A percentile compares a stretch with the other conserved stretches of the same genome.
Evolutionary conservation across 2,113 vertebrate genomes (phyloP).

Genomic region (Brachirus orientalis): DNA sequence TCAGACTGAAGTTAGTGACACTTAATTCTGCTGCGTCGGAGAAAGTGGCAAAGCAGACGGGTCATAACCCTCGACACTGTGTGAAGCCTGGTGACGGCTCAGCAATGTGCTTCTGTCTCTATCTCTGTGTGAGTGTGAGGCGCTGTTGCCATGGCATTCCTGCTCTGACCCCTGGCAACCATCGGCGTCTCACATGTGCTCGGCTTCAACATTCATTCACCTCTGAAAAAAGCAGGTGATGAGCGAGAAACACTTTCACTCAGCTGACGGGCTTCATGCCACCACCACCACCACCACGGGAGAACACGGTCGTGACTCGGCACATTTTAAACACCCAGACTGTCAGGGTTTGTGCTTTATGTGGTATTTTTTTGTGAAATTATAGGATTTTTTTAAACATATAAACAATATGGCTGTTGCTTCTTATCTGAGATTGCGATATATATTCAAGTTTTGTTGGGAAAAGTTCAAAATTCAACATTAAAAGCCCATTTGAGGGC

Average conservation of each 20-base stretch:
- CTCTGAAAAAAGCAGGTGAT: constrained; percentile 72
- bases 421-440: no score
- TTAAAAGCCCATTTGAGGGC: no score
- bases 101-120: constrained; percentile 28
- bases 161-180: constrained; percentile 45
- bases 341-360: no score
- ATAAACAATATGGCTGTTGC: no score
- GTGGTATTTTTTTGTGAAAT: no score
- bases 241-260: constrained; percentile 65
- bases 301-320: constrained; percentile 37
- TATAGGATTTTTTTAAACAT: no score
- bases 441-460: no score
- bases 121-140: constrained; percentile 19
- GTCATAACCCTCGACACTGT: constrained; percentile 50
- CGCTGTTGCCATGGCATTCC: constrained; percentile 57
- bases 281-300: constrained; percentile 27
- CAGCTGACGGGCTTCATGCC: constrained; percentile 31
- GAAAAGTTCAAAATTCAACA: no score
- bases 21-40: constrained; percentile 54
- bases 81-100: constrained; percentile 21
- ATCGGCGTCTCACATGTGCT: constrained; percentile 37
- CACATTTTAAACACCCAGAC: constrained; percentile 32
- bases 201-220: constrained; percentile 42
- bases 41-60: constrained; percentile 57
- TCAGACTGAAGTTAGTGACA: constrained; percentile 15